Conservation (phyloP, 2,888 invertebrate genomes). For the Celastrina argiolus region DNA sequence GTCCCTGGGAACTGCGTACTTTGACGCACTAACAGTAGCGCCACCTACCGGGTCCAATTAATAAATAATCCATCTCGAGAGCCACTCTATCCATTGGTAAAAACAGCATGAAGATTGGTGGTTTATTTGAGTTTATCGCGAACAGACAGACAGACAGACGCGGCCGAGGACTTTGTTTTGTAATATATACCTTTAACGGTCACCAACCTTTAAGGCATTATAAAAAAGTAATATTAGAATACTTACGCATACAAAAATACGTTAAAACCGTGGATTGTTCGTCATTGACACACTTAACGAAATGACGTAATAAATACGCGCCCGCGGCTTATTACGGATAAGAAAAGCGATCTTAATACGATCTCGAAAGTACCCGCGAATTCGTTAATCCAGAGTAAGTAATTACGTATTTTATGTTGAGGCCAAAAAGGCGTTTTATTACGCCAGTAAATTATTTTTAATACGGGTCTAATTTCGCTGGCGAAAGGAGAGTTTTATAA, state of each 20-base stretch:
- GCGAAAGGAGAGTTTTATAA: not conserved
- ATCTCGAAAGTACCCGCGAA: constrained; percentile 19
- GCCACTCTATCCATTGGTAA: too few species aligned
- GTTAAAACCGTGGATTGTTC: constrained; percentile 34
- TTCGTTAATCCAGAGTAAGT: constrained; percentile 11
- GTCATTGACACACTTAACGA: constrained; percentile 59
- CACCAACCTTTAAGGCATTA: not conserved
- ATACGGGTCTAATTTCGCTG: not conserved
- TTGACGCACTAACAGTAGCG: too few species aligned
- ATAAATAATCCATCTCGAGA: too few species aligned
- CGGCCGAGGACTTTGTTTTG: too few species aligned
- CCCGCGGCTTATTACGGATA: constrained; percentile 27
- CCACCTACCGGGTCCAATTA: too few species aligned
- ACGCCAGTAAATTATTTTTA: constrained; percentile 15
- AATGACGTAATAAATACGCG: constrained; percentile 43
- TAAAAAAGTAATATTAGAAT: not conserved
- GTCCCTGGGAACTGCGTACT: too few species aligned
- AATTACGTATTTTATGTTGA: not conserved
- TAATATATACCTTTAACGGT: not conserved
- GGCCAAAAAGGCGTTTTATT: constrained; percentile 7
- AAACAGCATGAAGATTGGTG: too few species aligned
- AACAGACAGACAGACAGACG: too few species aligned
- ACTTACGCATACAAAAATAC: not conserved
- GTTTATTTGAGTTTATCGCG: too few species aligned
- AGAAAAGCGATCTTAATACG: constrained; percentile 25